Evolutionary conservation across 2,888 invertebrate genomes (phyloP), one percentile per base, ranked within the genome.

Genomic region (Andrena minutula): DNA sequence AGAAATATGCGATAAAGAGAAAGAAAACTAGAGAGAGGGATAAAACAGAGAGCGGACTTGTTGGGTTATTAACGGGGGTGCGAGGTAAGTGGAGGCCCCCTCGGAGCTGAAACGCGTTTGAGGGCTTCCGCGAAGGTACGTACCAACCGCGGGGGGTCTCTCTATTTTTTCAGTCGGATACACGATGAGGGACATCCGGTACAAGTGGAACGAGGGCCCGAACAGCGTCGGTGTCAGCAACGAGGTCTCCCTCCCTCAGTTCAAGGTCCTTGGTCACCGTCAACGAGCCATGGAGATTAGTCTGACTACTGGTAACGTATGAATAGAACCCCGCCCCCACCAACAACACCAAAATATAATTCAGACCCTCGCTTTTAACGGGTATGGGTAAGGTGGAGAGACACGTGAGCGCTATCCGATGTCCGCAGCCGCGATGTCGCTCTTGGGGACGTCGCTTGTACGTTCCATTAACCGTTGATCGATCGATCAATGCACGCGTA

Each of bases 111-210:
- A 83, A 82, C 80, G 89, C 88, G 79, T 89, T 88, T 86, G 90
- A 89, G 90, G 91, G 89, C 88, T 90, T 91, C 90, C 92, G 90
- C 90, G 89, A 90, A 93, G 93, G 93, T 93, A 92, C 92, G 93
- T 93, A 93, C 92, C 93, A 93, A 92, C 91, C 92, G 91, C 91
- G 92, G 93, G 93, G 93, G 93, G 91, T 92, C 92, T 93, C 92
- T 93, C 91, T 93, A 91, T 92, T 89, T 90, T 91, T 93, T 95
- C 96, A 98, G 98, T 98, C 97, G 98, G 98, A 96, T 98, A 98
- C 97, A 98, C 98, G 95, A 98, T 98, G 98, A 96, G 97, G 96
- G 98, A 98, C 96, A 98, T 98, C 96, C 97, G 98, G 94, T 98
- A 98, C 97, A 98, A 97, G 95, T 98, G 98, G 98, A 98, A 98